Percentiles rank a stretch among this genome's conserved stretches.
phyloP scores from a whole-genome alignment of 2,797 vertebrate species.

The Hephaestus fuliginosus region DNA sequence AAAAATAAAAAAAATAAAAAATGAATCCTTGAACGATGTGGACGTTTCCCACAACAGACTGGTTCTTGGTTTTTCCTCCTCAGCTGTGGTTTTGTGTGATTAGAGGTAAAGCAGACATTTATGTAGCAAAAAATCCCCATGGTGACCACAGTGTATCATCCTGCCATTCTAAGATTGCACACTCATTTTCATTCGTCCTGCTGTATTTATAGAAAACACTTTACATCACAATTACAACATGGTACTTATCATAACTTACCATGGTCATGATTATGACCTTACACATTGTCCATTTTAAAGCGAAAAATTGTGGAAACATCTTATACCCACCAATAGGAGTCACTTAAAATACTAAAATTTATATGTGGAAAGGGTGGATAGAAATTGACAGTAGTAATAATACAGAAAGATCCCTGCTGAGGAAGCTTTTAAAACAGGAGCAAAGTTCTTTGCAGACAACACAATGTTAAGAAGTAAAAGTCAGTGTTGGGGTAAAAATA shows the following conservation, averaged over 20 bases:
- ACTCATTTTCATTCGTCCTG: not conserved
- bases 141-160: not conserved
- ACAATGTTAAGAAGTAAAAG: not conserved
- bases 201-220: constrained; percentile 4
- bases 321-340: not conserved
- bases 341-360: not conserved
- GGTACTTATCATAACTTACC: constrained; percentile 35
- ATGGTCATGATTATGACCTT: not conserved
- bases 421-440: not conserved
- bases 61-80: constrained; percentile 11
- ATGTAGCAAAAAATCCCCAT: not conserved
- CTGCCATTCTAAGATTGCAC: too few species aligned
- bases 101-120: not conserved
- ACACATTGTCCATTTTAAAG: not conserved
- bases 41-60: not conserved
- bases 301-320: constrained; percentile 5
- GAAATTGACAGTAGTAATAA: not conserved
- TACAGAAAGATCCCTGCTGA: not conserved
- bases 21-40: not conserved
- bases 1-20: constrained; percentile 1
- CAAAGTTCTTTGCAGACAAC: not conserved
- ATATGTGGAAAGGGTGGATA: not conserved
- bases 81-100: not conserved
- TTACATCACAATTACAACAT: not conserved
- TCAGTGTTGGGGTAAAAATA: not conserved